Percentiles rank a stretch among this genome's conserved stretches.
Evolutionary conservation across 2,113 vertebrate species (phyloP).

Genomic region (Austrofundulus limnaeus): DNA sequence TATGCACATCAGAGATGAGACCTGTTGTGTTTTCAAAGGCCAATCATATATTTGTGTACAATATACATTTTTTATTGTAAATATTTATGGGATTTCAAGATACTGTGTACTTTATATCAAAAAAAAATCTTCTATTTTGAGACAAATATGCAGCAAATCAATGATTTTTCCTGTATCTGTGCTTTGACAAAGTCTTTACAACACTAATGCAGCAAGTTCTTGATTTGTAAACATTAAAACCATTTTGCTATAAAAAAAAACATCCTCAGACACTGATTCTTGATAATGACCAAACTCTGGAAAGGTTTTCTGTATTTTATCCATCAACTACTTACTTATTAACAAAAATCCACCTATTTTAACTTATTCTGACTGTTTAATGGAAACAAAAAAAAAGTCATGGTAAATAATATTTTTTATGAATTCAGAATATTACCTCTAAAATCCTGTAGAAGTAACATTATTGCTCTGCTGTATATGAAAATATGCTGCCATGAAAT

Average conservation of each 20-base stretch:
- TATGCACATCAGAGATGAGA: no score
- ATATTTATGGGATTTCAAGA: neutral
- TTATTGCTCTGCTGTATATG: neutral
- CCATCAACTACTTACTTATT: no score
- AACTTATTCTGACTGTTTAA: no score
- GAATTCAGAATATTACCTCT: neutral
- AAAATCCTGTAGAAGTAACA: neutral
- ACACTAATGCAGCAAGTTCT: no score
- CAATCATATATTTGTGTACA: neutral
- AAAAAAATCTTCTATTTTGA: neutral
- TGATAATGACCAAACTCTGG: no score
- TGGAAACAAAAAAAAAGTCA: neutral
- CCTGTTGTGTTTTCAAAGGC: no score
- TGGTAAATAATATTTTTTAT: neutral
- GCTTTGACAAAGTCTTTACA: neutral
- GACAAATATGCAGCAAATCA: neutral
- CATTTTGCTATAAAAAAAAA: no score
- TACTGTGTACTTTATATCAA: neutral
- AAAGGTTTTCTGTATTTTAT: no score
- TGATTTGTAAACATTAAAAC: no score
- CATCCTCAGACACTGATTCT: no score
- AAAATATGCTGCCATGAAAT: slow-evolving; percentile 4
- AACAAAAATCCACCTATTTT: neutral
- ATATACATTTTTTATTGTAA: neutral
- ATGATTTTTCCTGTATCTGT: neutral